Evolutionary conservation across 2,113 vertebrate species (phyloP).

Genomic region (Tricholaema leucomelas): DNA sequence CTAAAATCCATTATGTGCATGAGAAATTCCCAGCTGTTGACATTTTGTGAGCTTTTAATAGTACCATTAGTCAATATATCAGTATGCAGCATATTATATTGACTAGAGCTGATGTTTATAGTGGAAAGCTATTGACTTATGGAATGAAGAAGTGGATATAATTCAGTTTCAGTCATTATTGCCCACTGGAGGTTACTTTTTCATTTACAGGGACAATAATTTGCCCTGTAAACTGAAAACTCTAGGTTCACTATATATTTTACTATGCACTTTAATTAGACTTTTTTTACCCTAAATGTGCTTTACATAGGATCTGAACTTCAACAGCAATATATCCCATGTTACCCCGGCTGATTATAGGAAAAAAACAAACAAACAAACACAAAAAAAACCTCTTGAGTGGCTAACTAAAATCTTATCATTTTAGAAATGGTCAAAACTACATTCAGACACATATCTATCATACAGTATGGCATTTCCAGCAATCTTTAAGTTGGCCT

Average conservation of each 20-base stretch:
- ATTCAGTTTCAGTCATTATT: constrained; percentile 66
- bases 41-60: constrained; percentile 68
- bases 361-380: not conserved
- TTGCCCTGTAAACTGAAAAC: constrained; percentile 65
- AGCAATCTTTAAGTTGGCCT: not conserved
- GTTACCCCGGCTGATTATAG: not conserved
- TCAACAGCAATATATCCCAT: not conserved
- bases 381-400: not conserved
- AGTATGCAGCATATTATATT: constrained; percentile 69
- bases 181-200: constrained; percentile 65
- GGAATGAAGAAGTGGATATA: constrained; percentile 65
- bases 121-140: constrained; percentile 70
- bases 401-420: not conserved
- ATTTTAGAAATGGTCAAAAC: not conserved
- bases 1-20: constrained; percentile 53
- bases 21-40: constrained; percentile 55
- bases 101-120: constrained; percentile 70
- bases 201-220: constrained; percentile 67
- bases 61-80: constrained; percentile 71
- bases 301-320: not conserved
- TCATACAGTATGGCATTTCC: not conserved
- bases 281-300: not conserved
- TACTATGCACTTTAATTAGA: constrained; percentile 31
- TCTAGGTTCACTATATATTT: constrained; percentile 55
- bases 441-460: not conserved